Evolutionary conservation across 1,140 invertebrate genomes (phyloP).

Genomic region (Caenorhabditis inopinata): DNA sequence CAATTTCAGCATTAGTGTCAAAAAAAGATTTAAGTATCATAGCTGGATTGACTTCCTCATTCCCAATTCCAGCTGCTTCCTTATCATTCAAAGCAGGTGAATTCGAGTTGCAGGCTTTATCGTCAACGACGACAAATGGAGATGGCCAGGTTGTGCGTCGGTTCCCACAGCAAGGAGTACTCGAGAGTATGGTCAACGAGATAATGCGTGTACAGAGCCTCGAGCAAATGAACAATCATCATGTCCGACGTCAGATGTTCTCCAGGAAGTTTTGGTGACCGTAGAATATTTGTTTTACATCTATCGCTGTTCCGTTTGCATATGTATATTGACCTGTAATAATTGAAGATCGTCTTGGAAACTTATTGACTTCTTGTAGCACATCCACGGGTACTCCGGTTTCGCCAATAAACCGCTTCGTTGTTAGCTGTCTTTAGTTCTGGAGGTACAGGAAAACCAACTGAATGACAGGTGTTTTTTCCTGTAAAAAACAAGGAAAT

Average conservation of each 20-base stretch:
- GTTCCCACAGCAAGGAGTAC: background rate
- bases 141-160: background rate
- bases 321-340: background rate
- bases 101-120: background rate
- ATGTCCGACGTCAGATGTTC: background rate
- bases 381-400: background rate
- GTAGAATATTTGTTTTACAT: too few relatives aligned
- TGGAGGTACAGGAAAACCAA: background rate
- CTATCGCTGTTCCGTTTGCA: too few relatives aligned
- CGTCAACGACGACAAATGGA: background rate
- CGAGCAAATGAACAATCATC: constrained; percentile 24
- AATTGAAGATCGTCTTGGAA: too few relatives aligned
- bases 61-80: too few relatives aligned
- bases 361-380: background rate
- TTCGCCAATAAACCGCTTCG: constrained; percentile 13
- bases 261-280: background rate
- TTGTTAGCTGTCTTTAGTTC: background rate
- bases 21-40: too few relatives aligned
- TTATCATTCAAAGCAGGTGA: background rate
- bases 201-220: constrained; percentile 6
- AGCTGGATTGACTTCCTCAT: too few relatives aligned
- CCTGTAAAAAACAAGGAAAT: too few relatives aligned
- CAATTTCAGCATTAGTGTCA: too few relatives aligned
- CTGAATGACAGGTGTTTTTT: too few relatives aligned
- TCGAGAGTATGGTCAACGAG: constrained; percentile 24